Percentiles rank a stretch among this genome's conserved stretches.
These are phyloP conservation scores for Hoplias malabaricus DNA, from an alignment of 2,113 vertebrate species.

Conservation along the genomic window DNA sequence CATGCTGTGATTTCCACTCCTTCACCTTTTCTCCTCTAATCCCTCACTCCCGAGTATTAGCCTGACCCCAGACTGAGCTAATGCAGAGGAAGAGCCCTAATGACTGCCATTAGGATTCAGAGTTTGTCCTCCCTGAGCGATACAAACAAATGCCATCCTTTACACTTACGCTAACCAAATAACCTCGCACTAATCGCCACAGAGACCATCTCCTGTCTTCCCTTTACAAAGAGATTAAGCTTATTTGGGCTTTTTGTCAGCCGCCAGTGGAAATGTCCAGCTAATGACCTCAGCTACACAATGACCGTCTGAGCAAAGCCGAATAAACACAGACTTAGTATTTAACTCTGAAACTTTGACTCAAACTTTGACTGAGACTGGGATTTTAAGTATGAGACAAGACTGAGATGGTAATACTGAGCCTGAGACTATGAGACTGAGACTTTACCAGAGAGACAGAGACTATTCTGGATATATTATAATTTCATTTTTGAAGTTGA, in stretches of 20 bases:
- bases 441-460: too few relatives aligned
- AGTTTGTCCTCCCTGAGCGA: slow-evolving; percentile 26
- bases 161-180: slow-evolving; percentile 18
- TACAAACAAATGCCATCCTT: slow-evolving; percentile 11
- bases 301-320: background rate
- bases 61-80: background rate
- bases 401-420: too few relatives aligned
- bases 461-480: too few relatives aligned
- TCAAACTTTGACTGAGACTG: too few relatives aligned
- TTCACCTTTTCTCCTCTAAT: slow-evolving; percentile 6
- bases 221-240: slow-evolving; percentile 5
- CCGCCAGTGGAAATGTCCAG: background rate
- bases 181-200: background rate
- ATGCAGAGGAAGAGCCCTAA: background rate
- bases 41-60: slow-evolving; percentile 14
- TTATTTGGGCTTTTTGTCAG: slow-evolving; percentile 10
- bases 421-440: too few relatives aligned
- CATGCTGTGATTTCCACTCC: background rate
- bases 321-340: background rate
- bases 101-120: slow-evolving; percentile 12
- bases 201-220: background rate
- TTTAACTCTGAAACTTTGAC: background rate
- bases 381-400: too few relatives aligned
- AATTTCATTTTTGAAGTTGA: too few relatives aligned
- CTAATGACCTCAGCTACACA: background rate